Conservation (phyloP, 2,888 invertebrate genomes). For the Lochmaea capreae region DNA sequence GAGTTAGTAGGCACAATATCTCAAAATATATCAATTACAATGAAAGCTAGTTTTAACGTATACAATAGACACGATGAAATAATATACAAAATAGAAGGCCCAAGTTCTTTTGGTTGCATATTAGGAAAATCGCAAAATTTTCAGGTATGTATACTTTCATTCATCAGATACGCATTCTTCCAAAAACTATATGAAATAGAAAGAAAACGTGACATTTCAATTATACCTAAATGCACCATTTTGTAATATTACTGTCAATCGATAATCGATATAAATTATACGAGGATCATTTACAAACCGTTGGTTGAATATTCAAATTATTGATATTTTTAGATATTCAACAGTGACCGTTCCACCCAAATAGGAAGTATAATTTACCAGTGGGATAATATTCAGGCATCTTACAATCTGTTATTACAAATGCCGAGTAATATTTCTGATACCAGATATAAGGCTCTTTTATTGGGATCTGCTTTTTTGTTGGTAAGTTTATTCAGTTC, state of each 20-base stretch:
- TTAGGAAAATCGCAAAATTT: conserved; percentile 74
- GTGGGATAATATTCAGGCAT: conserved; percentile 76
- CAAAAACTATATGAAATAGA: neutral
- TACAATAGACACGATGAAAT: conserved; percentile 73
- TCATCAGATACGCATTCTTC: neutral
- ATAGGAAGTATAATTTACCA: conserved; percentile 78
- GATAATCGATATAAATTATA: no score
- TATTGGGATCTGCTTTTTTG: conserved; percentile 85
- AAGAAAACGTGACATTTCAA: neutral
- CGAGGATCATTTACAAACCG: no score
- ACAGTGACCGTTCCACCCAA: conserved; percentile 71
- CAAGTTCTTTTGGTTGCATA: conserved; percentile 71
- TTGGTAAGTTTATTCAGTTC: conserved; percentile 71
- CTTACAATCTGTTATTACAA: conserved; percentile 80
- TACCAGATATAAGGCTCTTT: conserved; percentile 81
- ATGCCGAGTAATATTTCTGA: conserved; percentile 79
- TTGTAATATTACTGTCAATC: no score
- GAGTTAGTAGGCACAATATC: conserved; percentile 77
- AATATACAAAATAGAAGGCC: conserved; percentile 80
- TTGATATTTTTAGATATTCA: conserved; percentile 66
- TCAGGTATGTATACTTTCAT: conserved; percentile 62
- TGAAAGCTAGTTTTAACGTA: conserved; percentile 75
- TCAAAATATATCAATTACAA: conserved; percentile 73
- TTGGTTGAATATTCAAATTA: neutral
- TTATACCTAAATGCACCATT: neutral